Evolutionary conservation across 1,140 invertebrate genomes (phyloP).

Genomic region (Palaemon carinicauda): DNA sequence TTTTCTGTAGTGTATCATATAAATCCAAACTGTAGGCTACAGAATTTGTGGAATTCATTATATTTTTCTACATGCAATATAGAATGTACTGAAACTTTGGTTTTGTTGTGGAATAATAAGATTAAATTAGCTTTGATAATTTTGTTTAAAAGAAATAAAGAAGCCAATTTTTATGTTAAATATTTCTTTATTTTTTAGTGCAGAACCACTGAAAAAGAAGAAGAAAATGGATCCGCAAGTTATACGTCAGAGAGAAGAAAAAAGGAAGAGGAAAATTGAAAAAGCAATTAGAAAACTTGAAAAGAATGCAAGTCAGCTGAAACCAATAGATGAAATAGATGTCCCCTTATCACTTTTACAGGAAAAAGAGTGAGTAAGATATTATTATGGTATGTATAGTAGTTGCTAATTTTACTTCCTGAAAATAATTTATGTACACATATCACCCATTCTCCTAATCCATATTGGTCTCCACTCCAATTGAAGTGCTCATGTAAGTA

Average conservation of each 20-base stretch:
- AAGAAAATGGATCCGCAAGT: constrained; percentile 83
- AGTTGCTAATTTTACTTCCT: no score
- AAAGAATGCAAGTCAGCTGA: constrained; percentile 78
- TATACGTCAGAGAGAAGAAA: constrained; percentile 79
- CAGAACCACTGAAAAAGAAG: constrained; percentile 88
- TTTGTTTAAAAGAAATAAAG: no score
- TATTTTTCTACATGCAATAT: no score
- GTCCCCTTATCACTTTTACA: constrained; percentile 74
- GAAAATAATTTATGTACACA: constrained; percentile 41
- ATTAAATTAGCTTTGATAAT: no score
- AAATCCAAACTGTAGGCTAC: no score
- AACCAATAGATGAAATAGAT: constrained; percentile 84
- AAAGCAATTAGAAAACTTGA: constrained; percentile 82
- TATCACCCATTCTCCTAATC: constrained; percentile 66
- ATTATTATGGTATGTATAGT: not conserved
- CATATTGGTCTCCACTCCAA: not conserved
- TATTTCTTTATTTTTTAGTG: constrained; percentile 65
- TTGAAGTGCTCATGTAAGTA: no score
- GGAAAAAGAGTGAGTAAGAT: constrained; percentile 71
- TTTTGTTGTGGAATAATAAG: not conserved
- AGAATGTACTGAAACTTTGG: no score
- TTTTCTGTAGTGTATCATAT: no score
- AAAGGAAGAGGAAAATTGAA: constrained; percentile 80
- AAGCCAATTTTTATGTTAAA: no score
- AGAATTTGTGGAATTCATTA: no score